Base-by-base conservation (phyloP, 1,140 invertebrate genomes). In the Diachasmimorpha longicaudata region DNA sequence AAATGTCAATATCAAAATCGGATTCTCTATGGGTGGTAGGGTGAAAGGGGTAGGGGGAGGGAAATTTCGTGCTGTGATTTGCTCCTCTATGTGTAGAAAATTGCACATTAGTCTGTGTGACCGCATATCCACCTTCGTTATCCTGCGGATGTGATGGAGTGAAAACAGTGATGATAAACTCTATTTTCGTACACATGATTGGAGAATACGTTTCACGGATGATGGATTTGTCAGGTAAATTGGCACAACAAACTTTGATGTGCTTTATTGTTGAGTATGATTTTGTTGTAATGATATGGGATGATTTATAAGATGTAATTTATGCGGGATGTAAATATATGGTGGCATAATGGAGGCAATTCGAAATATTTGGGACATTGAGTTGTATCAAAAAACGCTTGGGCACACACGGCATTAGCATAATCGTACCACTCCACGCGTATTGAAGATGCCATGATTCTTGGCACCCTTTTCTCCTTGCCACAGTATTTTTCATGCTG, bases 1-100 rank as follows among this genome's bases (percentile, higher is more conserved):
- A 19, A 63, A 63, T 63, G 58, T 73, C 25, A 72, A 77, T 72
- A 77, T 67, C 37, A 48, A 77, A 67, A 73, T 67, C 66, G 46
- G 52, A 44, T 58, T 31, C 66, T 36, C 39, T 2, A 68, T 74
- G 16, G n/a, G n/a, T n/a, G n/a, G n/a, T n/a, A n/a, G n/a, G n/a
- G n/a, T n/a, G n/a, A n/a, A n/a, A n/a, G n/a, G n/a, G n/a, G n/a
- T 39, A 39, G 37, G 39, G 39, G 39, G 39, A 10, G 39, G 23
- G 44, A 66, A 55, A 70, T 0, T 37, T n/a, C 69, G 14, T 21
- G 23, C 36, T 21, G 72, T 16, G 37, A n/a, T 73, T 19, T 63
- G 6, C 19, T 6, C 58, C 11, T 25, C 16, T 25, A 63, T 63
- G 58, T 63, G 58, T 23, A 63, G 58, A 63, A 63, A 63, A 63